Base-by-base conservation (phyloP, 2,888 invertebrate species). In the Trypoxylon attenuatum region DNA sequence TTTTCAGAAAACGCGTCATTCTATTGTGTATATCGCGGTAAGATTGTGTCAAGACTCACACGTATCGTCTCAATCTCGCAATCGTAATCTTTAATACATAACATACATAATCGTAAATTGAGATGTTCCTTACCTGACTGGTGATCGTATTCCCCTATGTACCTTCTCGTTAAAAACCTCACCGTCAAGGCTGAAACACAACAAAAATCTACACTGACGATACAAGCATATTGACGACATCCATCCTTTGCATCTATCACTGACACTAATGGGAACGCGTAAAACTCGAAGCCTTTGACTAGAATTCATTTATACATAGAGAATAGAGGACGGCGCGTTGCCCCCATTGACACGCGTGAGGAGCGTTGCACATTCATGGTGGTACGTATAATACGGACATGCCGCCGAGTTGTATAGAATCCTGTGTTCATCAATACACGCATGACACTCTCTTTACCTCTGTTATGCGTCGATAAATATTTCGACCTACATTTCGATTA, bases 81-180 rank as follows among this genome's bases (percentile, higher is more conserved):
- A 5, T 27, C 10, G 5, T 27, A 27, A 10, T 27, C 27, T 27
- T 27, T n/a, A n/a, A n/a, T n/a, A n/a, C n/a, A n/a, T n/a, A n/a
- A 13, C 22, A 43, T 13, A 52, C 41, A 29, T 51, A n/a, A 5
- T 47, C 41, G 53, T 41, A 47, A 43, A 66, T 53, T 33, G 38
- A 64, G 45, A 53, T 33, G 13, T 42, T 55, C 68, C 88, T 88
- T 89, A 95, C 96, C 96, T 90, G 94, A 93, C 87, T 96, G 95
- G 87, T 96, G 96, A 87, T 96, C 96, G 88, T 97, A 97, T 88
- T 97, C 97, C 46, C 97, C 96, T 69, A 97, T 97, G 88, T 96
- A 97, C 58, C 97, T 90, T 83, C 94, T 94, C n/a, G 97, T 97
- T 66, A 97, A 89, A 87, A 96, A 97, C 65, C 97, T 91, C 58